Evolutionary conservation across 2,888 invertebrate species (phyloP).

Genomic region (Apotomis turbidana): DNA sequence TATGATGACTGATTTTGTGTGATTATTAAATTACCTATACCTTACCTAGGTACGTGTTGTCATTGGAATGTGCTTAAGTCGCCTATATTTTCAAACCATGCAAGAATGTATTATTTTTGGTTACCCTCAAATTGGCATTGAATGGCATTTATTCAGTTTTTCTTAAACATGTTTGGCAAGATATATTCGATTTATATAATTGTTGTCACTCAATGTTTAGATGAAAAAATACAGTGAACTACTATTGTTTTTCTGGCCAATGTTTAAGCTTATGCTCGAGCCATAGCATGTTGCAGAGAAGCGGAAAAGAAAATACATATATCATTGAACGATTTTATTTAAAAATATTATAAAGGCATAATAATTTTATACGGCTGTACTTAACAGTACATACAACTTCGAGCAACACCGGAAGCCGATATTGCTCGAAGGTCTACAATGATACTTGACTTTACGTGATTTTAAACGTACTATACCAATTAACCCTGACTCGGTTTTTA

Average conservation of each 20-base stretch:
- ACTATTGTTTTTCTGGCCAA: not conserved
- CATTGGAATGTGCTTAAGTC: conserved; percentile 36
- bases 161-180: not conserved
- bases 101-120: conserved; percentile 4
- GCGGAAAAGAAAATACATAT: not conserved
- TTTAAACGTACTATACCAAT: conserved; percentile 11
- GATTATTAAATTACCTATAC: no score
- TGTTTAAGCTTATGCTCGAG: not conserved
- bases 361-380: no score
- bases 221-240: not conserved
- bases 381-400: no score
- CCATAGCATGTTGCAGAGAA: conserved; percentile 1
- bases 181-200: not conserved
- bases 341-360: no score
- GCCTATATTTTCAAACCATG: conserved; percentile 14
- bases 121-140: not conserved
- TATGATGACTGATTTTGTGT: no score
- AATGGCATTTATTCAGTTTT: not conserved
- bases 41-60: not conserved
- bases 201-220: conserved; percentile 11
- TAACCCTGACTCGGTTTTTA: not conserved
- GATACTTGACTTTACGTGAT: not conserved
- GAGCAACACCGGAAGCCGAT: no score
- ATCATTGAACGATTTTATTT: not conserved
- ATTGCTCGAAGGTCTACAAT: no score